Evolutionary conservation across 2,113 vertebrate species (phyloP).

Genomic region (Phylloscopus whistleri): DNA sequence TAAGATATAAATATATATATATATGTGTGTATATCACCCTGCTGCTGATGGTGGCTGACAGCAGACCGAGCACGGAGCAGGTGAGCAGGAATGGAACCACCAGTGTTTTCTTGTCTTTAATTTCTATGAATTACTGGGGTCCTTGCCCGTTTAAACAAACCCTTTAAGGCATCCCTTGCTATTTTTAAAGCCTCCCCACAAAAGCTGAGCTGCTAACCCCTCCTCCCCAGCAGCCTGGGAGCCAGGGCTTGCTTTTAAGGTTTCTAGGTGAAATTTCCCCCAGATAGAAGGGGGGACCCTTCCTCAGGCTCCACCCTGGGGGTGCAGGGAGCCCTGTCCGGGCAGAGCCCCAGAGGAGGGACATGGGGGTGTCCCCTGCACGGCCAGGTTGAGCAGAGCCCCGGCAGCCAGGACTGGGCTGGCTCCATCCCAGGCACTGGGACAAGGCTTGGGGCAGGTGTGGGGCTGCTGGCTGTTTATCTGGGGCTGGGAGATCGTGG

Average conservation of each 20-base stretch:
- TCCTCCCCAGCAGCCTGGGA: background rate
- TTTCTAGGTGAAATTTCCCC: background rate
- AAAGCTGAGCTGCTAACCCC: background rate
- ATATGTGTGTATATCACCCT: background rate
- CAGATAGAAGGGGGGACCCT: accelerated
- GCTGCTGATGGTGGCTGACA: background rate
- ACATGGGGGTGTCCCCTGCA: accelerated
- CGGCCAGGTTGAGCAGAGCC: background rate
- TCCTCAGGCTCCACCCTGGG: background rate
- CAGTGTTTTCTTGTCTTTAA: background rate
- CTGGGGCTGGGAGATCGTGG: background rate
- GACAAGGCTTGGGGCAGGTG: background rate
- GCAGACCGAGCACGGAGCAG: accelerated
- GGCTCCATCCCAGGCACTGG: background rate
- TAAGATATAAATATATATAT: too few species aligned
- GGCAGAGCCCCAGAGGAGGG: accelerated
- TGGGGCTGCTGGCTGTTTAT: background rate
- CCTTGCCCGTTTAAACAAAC: background rate
- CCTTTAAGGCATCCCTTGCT: background rate
- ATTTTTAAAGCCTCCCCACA: background rate
- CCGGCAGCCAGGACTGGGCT: accelerated
- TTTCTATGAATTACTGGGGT: background rate
- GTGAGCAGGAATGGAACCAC: accelerated
- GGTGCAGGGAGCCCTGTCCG: background rate
- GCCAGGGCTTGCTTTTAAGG: background rate